phyloP scores from a whole-genome alignment of 2,113 vertebrate genomes.

The Carollia perspicillata region DNA sequence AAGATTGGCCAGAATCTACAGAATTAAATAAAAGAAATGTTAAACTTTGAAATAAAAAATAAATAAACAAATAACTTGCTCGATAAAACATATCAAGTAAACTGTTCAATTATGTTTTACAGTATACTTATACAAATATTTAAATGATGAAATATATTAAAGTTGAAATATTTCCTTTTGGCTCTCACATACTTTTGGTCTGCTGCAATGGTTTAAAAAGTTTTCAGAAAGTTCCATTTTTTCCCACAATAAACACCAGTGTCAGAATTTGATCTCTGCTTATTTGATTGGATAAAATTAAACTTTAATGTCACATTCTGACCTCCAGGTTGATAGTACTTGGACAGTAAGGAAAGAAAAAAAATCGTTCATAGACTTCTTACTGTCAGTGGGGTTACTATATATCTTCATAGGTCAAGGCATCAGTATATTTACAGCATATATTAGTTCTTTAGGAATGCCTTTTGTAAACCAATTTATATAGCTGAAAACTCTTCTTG shows the following conservation, averaged over 20 bases:
- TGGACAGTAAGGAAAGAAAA: neutral
- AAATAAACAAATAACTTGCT: neutral
- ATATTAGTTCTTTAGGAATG: neutral
- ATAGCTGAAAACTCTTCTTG: neutral
- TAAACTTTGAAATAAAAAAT: neutral
- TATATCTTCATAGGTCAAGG: neutral
- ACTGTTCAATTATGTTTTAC: neutral
- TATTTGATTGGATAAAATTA: constrained; percentile 2
- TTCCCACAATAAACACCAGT: neutral
- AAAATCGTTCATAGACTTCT: neutral
- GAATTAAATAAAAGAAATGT: neutral
- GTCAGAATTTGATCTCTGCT: neutral
- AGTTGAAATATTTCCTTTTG: neutral
- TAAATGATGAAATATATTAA: neutral
- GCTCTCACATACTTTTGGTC: neutral
- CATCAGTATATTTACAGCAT: neutral
- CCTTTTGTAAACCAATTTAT: neutral
- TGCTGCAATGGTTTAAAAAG: neutral
- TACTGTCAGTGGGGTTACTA: neutral
- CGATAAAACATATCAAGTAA: neutral
- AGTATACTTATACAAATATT: neutral
- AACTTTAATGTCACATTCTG: constrained; percentile 41
- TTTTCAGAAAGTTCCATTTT: neutral
- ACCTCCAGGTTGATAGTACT: neutral
- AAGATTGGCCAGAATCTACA: neutral